Evolutionary conservation across 2,113 vertebrate species (phyloP).

Genomic region (Oreochromis tanganicae): DNA sequence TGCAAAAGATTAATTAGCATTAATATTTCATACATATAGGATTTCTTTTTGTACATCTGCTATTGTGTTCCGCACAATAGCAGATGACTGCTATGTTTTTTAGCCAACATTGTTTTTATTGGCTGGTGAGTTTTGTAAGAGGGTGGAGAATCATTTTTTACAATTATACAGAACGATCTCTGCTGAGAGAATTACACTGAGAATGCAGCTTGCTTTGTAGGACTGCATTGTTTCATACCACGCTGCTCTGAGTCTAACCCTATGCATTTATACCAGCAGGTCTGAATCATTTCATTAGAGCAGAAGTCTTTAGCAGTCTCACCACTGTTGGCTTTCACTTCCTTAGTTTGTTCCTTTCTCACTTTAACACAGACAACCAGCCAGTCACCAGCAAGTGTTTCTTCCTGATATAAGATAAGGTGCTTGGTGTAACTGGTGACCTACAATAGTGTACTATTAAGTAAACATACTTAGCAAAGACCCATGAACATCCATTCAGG

Average conservation of each 20-base stretch:
- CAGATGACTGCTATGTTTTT: neutral
- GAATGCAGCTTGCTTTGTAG: neutral
- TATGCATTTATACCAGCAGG: neutral
- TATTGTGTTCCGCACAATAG: neutral
- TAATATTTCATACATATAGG: neutral
- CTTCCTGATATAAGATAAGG: neutral
- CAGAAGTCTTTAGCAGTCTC: neutral
- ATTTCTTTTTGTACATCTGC: neutral
- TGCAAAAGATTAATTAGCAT: constrained; percentile 39
- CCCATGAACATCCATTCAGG: neutral
- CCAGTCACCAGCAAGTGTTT: neutral
- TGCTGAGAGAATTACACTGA: neutral
- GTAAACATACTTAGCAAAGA: neutral
- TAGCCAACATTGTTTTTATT: neutral
- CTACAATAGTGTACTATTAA: neutral
- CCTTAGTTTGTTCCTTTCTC: too few species aligned
- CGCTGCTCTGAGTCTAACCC: neutral
- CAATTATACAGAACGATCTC: neutral
- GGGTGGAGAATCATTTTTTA: neutral
- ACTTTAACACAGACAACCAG: neutral
- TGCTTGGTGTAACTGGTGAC: neutral
- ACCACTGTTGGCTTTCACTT: neutral
- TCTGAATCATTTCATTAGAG: neutral
- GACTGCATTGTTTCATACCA: neutral
- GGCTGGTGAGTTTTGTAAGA: neutral